Base-by-base conservation (phyloP, 2,113 vertebrate species). In the Pygoscelis antarcticus region DNA sequence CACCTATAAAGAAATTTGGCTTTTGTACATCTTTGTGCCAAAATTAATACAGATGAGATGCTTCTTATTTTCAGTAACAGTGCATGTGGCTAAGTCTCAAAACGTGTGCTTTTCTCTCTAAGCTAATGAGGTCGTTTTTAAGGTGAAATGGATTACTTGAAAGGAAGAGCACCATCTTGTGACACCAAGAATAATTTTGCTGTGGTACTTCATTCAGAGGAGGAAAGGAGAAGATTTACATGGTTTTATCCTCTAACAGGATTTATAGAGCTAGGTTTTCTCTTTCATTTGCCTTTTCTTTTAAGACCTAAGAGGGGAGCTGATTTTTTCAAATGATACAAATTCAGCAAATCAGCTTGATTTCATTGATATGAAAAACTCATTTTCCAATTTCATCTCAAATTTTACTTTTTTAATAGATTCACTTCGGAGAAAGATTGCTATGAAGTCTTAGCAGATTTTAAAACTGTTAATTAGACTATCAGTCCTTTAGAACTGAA, bases 131-230 rank as follows among this genome's bases (percentile, higher is more conserved):
- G 66, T 93, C 19, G 5, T 85, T 94, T 81, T 76, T 92, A 94
- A 94, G 66, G 80, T 91, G 87, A 92, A 87, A 64, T 20, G 18
- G 55, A 47, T 93, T 94, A 72, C 58, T 89, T 89, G 90, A 82
- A 97, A 96, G 91, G 86, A 86, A 96, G 95, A 96, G 85, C 90
- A 85, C 94, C 94, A 96, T 94, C 97, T 93, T 96, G 80, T 97
- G 86, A 95, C 64, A 92, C 27, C 27, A 92, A 68, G 69, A 77
- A 55, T 93, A 95, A 79, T 76, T 36, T 76, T 52, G 6, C 86
- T 83, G 57, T 64, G 66, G 14, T 72, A 30, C n/a, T 68, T 83
- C 69, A 75, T 57, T 49, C 47, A 79, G 47, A 75, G 34, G 79
- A 87, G n/a, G 83, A 57, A 84, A 55, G 47, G 18, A 72, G 58